These are phyloP conservation scores for Galaxias olidus DNA, from an alignment of 2,797 vertebrate species.

Conservation along the genomic window DNA sequence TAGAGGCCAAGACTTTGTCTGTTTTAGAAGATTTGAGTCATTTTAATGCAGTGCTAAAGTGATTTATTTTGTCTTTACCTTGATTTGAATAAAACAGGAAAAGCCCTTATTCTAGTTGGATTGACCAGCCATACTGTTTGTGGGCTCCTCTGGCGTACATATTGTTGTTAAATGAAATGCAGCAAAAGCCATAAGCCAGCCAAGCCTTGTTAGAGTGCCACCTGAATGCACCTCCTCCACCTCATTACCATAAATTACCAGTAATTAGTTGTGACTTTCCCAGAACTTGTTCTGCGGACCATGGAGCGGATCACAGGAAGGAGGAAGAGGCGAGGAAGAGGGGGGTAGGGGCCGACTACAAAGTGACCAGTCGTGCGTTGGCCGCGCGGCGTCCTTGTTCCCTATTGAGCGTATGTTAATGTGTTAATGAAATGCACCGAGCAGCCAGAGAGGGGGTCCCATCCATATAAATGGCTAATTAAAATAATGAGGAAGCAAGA, in stretches of 20 bases:
- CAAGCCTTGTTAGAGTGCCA: slow-evolving; percentile 24
- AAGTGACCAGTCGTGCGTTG: slow-evolving; percentile 69
- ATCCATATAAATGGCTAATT: slow-evolving; percentile 92
- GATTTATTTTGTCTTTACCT: too few relatives aligned
- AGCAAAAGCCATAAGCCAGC: neutral
- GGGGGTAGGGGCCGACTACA: slow-evolving; percentile 62
- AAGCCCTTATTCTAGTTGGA: too few relatives aligned
- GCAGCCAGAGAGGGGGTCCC: slow-evolving; percentile 67
- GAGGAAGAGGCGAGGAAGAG: slow-evolving; percentile 34
- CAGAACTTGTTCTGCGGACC: slow-evolving; percentile 52
- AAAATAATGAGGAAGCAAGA: slow-evolving; percentile 92
- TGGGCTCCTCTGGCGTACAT: too few relatives aligned
- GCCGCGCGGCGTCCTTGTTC: slow-evolving; percentile 63
- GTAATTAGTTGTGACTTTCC: slow-evolving; percentile 67
- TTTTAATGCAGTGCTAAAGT: too few relatives aligned
- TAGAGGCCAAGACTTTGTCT: too few relatives aligned
- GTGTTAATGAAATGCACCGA: slow-evolving; percentile 88
- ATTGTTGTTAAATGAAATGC: too few relatives aligned
- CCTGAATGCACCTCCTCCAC: slow-evolving; percentile 11
- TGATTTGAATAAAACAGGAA: too few relatives aligned
- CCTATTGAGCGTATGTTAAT: slow-evolving; percentile 80
- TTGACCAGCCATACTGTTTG: too few relatives aligned
- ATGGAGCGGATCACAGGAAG: slow-evolving; percentile 28
- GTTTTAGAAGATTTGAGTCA: too few relatives aligned
- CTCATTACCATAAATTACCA: slow-evolving; percentile 57